Conservation (phyloP, 2,888 invertebrate species). For the Aphrophora alni region DNA sequence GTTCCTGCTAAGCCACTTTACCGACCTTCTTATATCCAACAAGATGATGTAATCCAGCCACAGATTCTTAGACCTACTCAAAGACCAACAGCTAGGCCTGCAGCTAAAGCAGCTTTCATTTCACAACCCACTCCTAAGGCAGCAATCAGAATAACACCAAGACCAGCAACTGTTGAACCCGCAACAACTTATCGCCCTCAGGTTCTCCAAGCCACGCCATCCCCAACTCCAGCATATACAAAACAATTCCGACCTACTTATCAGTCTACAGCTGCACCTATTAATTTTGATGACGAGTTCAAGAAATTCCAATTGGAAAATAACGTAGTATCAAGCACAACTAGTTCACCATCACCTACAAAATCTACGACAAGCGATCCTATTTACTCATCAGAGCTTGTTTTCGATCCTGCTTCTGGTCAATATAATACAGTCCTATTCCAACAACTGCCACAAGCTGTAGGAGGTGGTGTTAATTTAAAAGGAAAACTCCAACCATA, state of each 20-base stretch:
- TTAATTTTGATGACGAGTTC: constrained; percentile 76
- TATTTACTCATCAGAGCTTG: constrained; percentile 77
- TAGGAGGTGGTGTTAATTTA: constrained; percentile 67
- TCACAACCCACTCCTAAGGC: constrained; percentile 27
- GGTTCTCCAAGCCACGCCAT: constrained; percentile 58
- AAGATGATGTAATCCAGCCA: constrained; percentile 26
- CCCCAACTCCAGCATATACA: constrained; percentile 42
- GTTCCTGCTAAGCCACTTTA: constrained; percentile 47
- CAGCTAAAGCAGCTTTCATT: constrained; percentile 36
- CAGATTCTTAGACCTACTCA: constrained; percentile 39
- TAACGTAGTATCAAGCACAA: constrained; percentile 60
- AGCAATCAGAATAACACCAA: constrained; percentile 45
- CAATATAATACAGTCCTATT: constrained; percentile 80
- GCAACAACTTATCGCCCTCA: constrained; percentile 73
- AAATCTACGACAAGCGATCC: constrained; percentile 62
- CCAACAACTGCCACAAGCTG: constrained; percentile 69
- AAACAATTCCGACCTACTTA: constrained; percentile 37
- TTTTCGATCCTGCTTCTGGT: constrained; percentile 77
- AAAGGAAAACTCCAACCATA: constrained; percentile 78
- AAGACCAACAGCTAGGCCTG: constrained; percentile 24
- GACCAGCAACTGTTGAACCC: constrained; percentile 57
- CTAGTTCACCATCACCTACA: constrained; percentile 55
- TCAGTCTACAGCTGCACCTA: constrained; percentile 41
- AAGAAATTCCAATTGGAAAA: constrained; percentile 75
- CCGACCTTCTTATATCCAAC: constrained; percentile 33